Evolutionary conservation across 2,797 vertebrate species (phyloP).

Genomic region (Nyctibius grandis): DNA sequence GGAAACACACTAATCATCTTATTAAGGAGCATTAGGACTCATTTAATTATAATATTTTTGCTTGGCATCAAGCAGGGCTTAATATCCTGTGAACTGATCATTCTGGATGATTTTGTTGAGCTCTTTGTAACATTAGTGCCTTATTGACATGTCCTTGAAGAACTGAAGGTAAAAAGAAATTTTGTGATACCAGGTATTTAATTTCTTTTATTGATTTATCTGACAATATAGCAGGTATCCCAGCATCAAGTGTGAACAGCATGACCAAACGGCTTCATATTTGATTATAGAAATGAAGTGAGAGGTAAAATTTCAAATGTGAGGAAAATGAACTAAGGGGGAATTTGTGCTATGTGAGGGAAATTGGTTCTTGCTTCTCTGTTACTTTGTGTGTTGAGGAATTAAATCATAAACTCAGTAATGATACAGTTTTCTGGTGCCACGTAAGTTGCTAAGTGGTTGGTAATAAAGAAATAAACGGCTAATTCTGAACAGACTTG

Average conservation of each 20-base stretch:
- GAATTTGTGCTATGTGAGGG: not conserved
- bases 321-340: not conserved
- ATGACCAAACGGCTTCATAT: not conserved
- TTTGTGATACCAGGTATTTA: not conserved
- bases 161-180: not conserved
- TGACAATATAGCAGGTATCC: not conserved
- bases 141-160: not conserved
- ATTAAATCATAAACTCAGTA: not conserved
- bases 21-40: not conserved
- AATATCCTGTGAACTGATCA: not conserved
- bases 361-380: not conserved
- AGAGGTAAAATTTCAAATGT: not conserved
- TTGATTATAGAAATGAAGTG: not conserved
- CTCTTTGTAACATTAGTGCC: not conserved
- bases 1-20: not conserved
- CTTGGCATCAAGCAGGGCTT: not conserved
- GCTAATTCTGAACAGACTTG: not conserved
- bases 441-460: not conserved
- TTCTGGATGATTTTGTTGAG: not conserved
- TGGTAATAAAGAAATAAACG: not conserved
- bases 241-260: not conserved
- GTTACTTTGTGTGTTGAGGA: not conserved
- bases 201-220: constrained; percentile 43
- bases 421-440: not conserved
- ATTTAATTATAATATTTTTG: constrained; percentile 9